Evolutionary conservation across 1,140 invertebrate genomes (phyloP).

Genomic region (Chionoecetes opilio): DNA sequence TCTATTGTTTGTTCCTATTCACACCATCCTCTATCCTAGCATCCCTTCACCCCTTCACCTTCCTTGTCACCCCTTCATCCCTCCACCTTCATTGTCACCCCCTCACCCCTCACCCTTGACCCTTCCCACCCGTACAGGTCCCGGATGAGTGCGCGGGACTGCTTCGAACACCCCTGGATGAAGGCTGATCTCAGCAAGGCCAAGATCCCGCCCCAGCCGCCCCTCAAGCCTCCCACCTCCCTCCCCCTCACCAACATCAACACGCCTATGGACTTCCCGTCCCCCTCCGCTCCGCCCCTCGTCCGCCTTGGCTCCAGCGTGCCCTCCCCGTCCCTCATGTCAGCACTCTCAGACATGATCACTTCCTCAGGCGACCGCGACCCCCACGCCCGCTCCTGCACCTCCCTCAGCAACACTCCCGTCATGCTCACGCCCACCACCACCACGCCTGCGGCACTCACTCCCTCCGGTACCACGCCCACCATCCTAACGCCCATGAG

Average conservation of each 20-base stretch:
- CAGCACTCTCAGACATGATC: constrained; percentile 68
- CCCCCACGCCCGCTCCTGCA: constrained; percentile 48
- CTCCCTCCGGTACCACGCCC: constrained; percentile 68
- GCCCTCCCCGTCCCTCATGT: constrained; percentile 55
- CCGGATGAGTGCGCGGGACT: constrained; percentile 87
- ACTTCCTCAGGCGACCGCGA: constrained; percentile 24
- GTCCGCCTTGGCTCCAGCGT: background rate
- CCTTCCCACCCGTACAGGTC: constrained; percentile 84
- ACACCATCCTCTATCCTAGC: no score
- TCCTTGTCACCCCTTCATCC: no score
- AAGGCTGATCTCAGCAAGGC: constrained; percentile 76
- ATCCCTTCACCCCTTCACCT: no score
- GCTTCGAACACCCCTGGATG: constrained; percentile 88
- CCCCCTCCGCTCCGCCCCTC: background rate
- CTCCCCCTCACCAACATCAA: background rate
- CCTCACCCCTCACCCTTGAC: no score
- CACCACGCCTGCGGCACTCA: constrained; percentile 59
- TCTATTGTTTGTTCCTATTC: no score
- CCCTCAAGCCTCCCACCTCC: constrained; percentile 28
- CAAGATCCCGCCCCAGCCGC: constrained; percentile 66
- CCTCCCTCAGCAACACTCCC: constrained; percentile 64
- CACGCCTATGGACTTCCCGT: constrained; percentile 37
- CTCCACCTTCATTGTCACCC: no score
- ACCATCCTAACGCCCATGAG: constrained; percentile 73
- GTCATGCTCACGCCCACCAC: constrained; percentile 61